phyloP scores from a whole-genome alignment of 2,888 invertebrate genomes.

The Drosophila sordidula region DNA sequence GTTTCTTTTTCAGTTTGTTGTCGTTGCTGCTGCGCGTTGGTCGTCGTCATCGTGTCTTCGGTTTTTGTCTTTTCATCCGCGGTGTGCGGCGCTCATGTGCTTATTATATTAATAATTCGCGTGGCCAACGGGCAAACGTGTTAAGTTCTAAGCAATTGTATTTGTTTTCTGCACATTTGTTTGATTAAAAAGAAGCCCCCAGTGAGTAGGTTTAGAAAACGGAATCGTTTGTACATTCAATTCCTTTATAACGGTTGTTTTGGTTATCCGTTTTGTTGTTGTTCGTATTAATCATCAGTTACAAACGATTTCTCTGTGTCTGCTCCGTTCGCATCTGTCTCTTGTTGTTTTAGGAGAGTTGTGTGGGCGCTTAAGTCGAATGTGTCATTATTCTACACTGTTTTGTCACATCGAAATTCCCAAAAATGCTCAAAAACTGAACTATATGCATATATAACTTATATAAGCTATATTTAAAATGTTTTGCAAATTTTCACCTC shows the following conservation, averaged over 20 bases:
- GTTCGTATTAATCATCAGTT: conserved; percentile 60
- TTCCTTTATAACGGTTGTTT: neutral
- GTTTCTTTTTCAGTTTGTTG: conserved; percentile 52
- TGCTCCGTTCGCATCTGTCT: conserved; percentile 13
- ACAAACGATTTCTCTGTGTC: conserved; percentile 34
- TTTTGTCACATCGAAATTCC: conserved; percentile 4
- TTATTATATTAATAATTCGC: conserved; percentile 37
- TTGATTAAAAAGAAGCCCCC: neutral
- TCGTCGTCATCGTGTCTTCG: conserved; percentile 16
- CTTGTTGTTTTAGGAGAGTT: conserved; percentile 1
- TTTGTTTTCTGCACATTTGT: conserved; percentile 7
- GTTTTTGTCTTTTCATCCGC: conserved; percentile 12
- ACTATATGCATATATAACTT: conserved; percentile 16
- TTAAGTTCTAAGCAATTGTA: neutral
- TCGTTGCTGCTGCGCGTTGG: conserved; percentile 51
- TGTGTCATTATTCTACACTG: conserved; percentile 7
- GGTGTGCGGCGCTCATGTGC: conserved; percentile 16
- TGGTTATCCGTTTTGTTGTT: conserved; percentile 16
- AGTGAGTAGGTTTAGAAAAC: neutral
- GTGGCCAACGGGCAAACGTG: conserved; percentile 17
- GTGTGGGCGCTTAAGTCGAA: conserved; percentile 28
- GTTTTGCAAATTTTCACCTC: conserved; percentile 15
- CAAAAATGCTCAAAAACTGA: neutral
- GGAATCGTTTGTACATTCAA: conserved; percentile 11
- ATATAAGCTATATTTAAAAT: conserved; percentile 31